Conservation (phyloP, 1,140 invertebrate genomes). For the Zaprionus gabonicus region DNA sequence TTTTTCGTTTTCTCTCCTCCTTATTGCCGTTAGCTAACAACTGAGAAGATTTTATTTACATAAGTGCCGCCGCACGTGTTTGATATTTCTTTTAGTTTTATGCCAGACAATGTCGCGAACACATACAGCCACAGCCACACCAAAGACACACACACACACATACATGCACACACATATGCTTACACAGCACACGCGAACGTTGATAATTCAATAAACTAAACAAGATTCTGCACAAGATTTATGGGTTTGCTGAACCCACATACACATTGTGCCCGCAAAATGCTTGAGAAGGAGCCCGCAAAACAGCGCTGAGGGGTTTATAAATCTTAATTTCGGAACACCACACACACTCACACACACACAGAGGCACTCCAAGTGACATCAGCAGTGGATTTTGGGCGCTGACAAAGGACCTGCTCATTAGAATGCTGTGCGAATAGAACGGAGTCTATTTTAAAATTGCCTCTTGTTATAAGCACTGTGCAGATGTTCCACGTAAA, state of each 20-base stretch:
- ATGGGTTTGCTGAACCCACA: constrained; percentile 72
- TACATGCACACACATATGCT: constrained; percentile 13
- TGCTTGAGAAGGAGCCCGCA: constrained; percentile 26
- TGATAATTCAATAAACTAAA: constrained; percentile 82
- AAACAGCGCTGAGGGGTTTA: constrained; percentile 58
- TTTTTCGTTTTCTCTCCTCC: background rate
- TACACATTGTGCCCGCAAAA: constrained; percentile 28
- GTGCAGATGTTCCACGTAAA: constrained; percentile 65
- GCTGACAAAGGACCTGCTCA: constrained; percentile 51
- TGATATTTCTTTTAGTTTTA: constrained; percentile 77
- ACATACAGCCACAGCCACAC: constrained; percentile 14
- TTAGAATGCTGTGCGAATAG: constrained; percentile 66
- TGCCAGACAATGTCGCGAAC: constrained; percentile 59
- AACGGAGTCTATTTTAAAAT: constrained; percentile 48
- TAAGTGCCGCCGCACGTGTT: constrained; percentile 75
- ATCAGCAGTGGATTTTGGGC: constrained; percentile 17
- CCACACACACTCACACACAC: constrained; percentile 17
- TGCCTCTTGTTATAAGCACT: constrained; percentile 31
- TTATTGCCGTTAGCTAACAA: constrained; percentile 2
- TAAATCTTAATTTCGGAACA: constrained; percentile 72
- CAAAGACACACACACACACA: constrained; percentile 21
- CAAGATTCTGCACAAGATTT: constrained; percentile 75
- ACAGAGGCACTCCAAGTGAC: constrained; percentile 16
- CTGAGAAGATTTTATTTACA: constrained; percentile 57
- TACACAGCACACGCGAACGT: constrained; percentile 14